Conservation (phyloP, 2,888 invertebrate species). For the Apodemia duryi region DNA sequence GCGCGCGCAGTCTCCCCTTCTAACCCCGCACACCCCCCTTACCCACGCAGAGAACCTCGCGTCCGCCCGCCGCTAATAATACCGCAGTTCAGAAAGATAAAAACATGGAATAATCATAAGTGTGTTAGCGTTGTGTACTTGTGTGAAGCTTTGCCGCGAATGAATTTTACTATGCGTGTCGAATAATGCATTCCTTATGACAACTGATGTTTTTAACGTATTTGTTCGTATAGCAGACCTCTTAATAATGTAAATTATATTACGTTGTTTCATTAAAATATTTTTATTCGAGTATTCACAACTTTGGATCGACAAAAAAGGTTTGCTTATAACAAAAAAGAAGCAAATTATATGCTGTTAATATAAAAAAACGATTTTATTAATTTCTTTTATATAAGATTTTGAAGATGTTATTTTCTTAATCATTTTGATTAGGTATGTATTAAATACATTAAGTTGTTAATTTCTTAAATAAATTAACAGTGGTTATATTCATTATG, state of each 20-base stretch:
- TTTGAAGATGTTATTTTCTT: neutral
- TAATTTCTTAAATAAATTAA: no score
- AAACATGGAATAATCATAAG: slow-evolving; percentile 76
- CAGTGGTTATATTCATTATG: no score
- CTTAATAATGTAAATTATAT: neutral
- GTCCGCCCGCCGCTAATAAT: slow-evolving; percentile 53
- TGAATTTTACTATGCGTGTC: slow-evolving; percentile 12
- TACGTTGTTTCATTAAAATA: neutral
- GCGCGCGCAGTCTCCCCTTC: slow-evolving; percentile 38
- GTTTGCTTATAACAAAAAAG: neutral
- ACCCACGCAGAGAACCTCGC: slow-evolving; percentile 32
- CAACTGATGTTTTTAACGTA: slow-evolving; percentile 7
- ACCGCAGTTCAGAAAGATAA: slow-evolving; percentile 70
- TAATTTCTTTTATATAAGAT: neutral
- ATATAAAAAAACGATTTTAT: no score
- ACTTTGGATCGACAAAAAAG: neutral
- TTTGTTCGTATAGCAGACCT: neutral
- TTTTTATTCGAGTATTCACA: neutral
- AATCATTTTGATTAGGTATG: no score
- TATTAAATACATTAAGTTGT: no score
- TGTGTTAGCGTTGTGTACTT: slow-evolving; percentile 70
- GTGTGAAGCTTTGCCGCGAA: slow-evolving; percentile 47
- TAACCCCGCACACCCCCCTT: slow-evolving; percentile 37
- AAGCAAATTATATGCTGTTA: neutral
- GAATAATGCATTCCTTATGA: slow-evolving; percentile 4